Evolutionary conservation across 1,140 invertebrate genomes (phyloP), one percentile per base, ranked within the genome.

Genomic region (Yoshiicerus persimilis): DNA sequence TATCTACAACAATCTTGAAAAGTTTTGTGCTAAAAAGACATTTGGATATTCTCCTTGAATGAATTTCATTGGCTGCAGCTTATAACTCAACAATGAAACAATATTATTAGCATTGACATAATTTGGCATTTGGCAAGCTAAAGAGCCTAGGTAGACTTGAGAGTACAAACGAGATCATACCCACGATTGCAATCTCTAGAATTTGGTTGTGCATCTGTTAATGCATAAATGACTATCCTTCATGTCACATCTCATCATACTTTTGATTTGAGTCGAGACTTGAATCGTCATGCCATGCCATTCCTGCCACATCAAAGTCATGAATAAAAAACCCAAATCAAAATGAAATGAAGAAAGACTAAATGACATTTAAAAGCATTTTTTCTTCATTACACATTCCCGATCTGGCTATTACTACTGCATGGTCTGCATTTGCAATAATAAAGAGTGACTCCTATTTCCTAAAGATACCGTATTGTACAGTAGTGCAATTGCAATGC

Each of bases 291-390:
- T 80, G 75, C 30, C 30, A 10, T 80, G 75, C 66, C 66, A 75
- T 75, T 75, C 32, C 66, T 75, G 66, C 75, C 32, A 34, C 34
- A 80, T 80, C 75, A 80, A 80, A 80, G 75, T 80, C 75, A 80
- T 80, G 75, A 80, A 80, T 80, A 36, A 70, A 70, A 70, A 80
- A 38, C 34, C 34, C 75, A 80, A 80, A 80, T 80, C 27, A 80
- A 32, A 70, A 70, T 32, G 10, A 9, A 70, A 25, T 64, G 62
- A 34, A 80, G 75, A 80, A 80, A 32, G 38, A 80, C 75, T 80
- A 80, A 56, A 80, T 80, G 75, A 80, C 75, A 80, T 80, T 80
- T 80, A 80, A 80, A 80, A 80, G 32, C 34, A 36, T 36, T 80
- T 56, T 80, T 80, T 80, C 75, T 38, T 23, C 30, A 80, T 36